Conservation (phyloP, 2,113 vertebrate genomes). For the Rhabdomys dilectus region DNA sequence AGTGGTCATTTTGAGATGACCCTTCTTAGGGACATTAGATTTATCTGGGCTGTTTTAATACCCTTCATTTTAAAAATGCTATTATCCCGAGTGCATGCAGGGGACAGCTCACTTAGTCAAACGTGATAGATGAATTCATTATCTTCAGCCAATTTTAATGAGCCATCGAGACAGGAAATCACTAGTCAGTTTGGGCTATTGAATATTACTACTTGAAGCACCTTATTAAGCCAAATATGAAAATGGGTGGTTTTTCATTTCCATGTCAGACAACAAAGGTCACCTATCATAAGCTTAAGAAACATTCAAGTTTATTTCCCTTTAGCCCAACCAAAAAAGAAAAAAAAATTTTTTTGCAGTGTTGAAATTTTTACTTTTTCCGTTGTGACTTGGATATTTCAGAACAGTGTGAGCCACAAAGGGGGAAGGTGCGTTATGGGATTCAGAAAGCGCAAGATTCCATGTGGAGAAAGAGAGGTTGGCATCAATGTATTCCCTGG, state of each 20-base stretch:
- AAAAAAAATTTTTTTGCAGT: constrained; percentile 29
- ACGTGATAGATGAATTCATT: constrained; percentile 83
- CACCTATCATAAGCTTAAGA: constrained; percentile 69
- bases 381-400: constrained; percentile 54
- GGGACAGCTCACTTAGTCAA: constrained; percentile 77
- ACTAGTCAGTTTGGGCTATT: constrained; percentile 73
- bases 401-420: not conserved
- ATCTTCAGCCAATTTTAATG: constrained; percentile 80
- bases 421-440: not conserved
- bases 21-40: constrained; percentile 73
- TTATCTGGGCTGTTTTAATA: constrained; percentile 81
- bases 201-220: constrained; percentile 73
- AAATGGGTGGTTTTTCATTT: constrained; percentile 76
- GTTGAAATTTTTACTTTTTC: constrained; percentile 54
- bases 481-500: constrained; percentile 26
- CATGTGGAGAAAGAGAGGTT: constrained; percentile 37
- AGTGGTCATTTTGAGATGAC: constrained; percentile 70
- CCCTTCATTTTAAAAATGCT: constrained; percentile 78
- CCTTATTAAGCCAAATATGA: constrained; percentile 79
- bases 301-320: constrained; percentile 57
- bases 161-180: constrained; percentile 79
- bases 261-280: constrained; percentile 77
- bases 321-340: constrained; percentile 58
- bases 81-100: constrained; percentile 80
- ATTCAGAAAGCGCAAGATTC: constrained; percentile 38